These are phyloP conservation scores for Arctocebus calabarensis DNA, from an alignment of 2,797 vertebrate genomes.

Conservation along the genomic window DNA sequence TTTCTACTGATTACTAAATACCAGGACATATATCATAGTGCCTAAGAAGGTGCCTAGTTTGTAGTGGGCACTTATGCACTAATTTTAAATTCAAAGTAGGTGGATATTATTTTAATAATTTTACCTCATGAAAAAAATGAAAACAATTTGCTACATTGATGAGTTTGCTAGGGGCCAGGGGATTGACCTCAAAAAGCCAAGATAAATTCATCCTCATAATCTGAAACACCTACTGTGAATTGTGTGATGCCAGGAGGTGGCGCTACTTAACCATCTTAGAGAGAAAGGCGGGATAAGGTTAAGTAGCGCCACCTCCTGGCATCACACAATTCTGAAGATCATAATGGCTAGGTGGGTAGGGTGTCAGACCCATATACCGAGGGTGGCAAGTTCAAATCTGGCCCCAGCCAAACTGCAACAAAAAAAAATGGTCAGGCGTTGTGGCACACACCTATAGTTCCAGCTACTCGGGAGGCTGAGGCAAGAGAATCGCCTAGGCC, in stretches of 20 bases:
- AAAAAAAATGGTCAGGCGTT: too few relatives aligned
- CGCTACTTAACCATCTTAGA: not conserved
- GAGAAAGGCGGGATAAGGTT: not conserved
- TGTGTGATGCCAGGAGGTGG: not conserved
- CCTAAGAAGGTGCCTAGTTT: not conserved
- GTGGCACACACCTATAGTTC: too few relatives aligned
- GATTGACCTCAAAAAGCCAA: not conserved
- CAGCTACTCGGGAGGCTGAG: too few relatives aligned
- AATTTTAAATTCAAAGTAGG: not conserved
- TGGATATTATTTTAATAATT: not conserved
- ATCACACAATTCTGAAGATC: too few relatives aligned
- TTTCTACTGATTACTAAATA: not conserved
- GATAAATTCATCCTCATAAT: not conserved
- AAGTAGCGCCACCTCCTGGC: too few relatives aligned
- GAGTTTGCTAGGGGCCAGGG: not conserved
- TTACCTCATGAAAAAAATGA: not conserved
- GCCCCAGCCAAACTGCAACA: too few relatives aligned
- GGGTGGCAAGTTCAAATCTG: too few relatives aligned
- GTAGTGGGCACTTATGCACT: not conserved
- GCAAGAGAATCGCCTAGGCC: too few relatives aligned
- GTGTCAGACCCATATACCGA: too few relatives aligned
- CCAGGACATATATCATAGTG: not conserved
- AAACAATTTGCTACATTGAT: not conserved
- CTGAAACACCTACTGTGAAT: not conserved
- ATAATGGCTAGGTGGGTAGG: too few relatives aligned